A percentile compares a stretch with the other conserved stretches of the same genome.
These are phyloP conservation scores for Ophiothrix spiculata DNA, from an alignment of 35 echinoderm and acorn worm species.

Conservation along the genomic window DNA sequence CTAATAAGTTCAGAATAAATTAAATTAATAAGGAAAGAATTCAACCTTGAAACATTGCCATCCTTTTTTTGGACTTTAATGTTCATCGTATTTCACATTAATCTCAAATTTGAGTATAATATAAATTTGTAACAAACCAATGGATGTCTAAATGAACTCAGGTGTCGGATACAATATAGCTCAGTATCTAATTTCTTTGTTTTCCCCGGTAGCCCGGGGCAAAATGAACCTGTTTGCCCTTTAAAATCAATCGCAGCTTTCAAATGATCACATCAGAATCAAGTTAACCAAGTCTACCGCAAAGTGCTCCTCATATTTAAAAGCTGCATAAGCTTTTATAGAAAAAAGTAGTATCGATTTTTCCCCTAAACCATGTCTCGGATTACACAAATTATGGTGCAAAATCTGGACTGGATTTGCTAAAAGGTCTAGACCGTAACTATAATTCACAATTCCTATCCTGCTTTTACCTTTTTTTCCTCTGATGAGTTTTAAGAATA, in stretches of 20 bases:
- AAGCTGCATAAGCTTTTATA: neutral
- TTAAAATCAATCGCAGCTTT: neutral
- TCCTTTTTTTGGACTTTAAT: too few relatives aligned
- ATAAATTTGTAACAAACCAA: too few relatives aligned
- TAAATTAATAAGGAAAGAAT: too few relatives aligned
- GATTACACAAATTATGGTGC: neutral
- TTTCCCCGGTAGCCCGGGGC: neutral
- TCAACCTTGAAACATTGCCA: too few relatives aligned
- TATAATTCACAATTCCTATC: too few relatives aligned
- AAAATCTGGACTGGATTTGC: neutral
- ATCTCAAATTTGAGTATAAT: too few relatives aligned
- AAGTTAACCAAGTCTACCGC: neutral
- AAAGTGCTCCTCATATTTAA: neutral
- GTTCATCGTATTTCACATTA: too few relatives aligned
- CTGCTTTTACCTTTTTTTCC: too few relatives aligned
- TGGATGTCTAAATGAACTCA: too few relatives aligned
- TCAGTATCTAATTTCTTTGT: neutral
- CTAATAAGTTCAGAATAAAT: too few relatives aligned
- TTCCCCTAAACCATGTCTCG: neutral
- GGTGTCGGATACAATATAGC: neutral
- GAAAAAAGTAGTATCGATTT: neutral
- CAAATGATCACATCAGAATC: neutral
- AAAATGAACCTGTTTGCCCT: neutral
- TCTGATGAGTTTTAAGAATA: too few relatives aligned
- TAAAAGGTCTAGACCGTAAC: too few relatives aligned